Base-by-base conservation (phyloP, 1,140 invertebrate genomes). In the Sipha flava region DNA sequence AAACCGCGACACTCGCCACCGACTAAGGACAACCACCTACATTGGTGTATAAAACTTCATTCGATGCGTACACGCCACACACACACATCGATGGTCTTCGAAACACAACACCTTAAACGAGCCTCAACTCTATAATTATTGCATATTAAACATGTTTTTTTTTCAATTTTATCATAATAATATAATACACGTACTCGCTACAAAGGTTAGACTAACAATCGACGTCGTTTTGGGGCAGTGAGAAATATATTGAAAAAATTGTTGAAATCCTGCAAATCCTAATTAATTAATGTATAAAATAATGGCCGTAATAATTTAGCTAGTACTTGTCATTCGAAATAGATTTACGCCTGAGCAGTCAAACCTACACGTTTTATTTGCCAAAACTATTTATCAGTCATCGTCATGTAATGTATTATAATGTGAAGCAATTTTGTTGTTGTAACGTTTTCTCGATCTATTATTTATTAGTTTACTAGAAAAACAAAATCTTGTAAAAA, bases 1-100 rank as follows among this genome's bases (percentile, higher is more conserved):
- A 77, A 52, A 77, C 72, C 72, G 66, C 40, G 23, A 68, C 66
- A 68, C 66, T 23, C 23, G 64, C 34, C 72, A 4, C 47, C 72
- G 21, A 68, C 66, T 77, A 77, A 77, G 72, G 72, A 77, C 72
- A 57, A 77, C 72, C 72, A 77, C 72, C 72, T 77, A 77, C 72
- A 57, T 23, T 31, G 72, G 49, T 40, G 47, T 57, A 75, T 52
- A 75, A 23, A 77, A 77, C 57, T 57, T 45, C 49, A 57, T 37
- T 77, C n/a, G 31, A 54, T 52, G n/a, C 49, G 72, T 16, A 49
- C 72, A 31, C 31, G 43, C 72, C 29, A 12, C 72, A 21, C 34
- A 26, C 10, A 26, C 72, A 31, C 47, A 52, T 34, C 18, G 49
- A 21, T 52, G 10, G 72, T 77, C 70, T 77, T 77, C 34, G 66